Evolutionary conservation across 2,113 vertebrate species (phyloP).

Genomic region (Dicrurus megarhynchus): DNA sequence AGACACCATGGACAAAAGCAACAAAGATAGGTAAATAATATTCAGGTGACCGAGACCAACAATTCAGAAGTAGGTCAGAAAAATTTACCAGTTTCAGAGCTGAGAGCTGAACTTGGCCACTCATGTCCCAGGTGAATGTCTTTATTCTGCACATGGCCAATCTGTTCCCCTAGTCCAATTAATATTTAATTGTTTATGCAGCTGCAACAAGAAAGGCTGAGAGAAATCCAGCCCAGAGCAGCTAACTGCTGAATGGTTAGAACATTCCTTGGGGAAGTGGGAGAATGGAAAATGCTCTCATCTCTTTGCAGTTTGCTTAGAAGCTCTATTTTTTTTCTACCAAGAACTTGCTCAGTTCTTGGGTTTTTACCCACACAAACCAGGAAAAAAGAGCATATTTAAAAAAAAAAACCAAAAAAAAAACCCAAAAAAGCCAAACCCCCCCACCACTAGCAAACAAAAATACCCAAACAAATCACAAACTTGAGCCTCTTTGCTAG

Average conservation of each 20-base stretch:
- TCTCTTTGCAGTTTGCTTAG: neutral
- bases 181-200: conserved; percentile 59
- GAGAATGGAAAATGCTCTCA: neutral
- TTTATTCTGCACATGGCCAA: neutral
- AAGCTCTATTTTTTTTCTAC: neutral
- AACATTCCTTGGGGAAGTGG: neutral
- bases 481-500: neutral
- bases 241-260: neutral
- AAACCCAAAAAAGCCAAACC: neutral
- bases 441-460: accelerated
- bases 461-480: neutral
- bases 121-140: neutral
- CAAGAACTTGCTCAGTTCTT: neutral
- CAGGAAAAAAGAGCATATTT: neutral
- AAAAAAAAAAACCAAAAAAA: neutral
- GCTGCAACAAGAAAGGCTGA: conserved; percentile 10
- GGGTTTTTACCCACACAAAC: neutral
- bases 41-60: neutral
- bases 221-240: neutral
- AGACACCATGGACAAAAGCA: neutral
- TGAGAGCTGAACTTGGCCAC: neutral
- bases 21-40: neutral
- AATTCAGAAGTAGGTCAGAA: neutral
- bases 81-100: neutral
- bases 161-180: conserved; percentile 17